These are phyloP conservation scores for Spodoptera picta DNA, from an alignment of 2,888 invertebrate genomes.

Conservation along the genomic window DNA sequence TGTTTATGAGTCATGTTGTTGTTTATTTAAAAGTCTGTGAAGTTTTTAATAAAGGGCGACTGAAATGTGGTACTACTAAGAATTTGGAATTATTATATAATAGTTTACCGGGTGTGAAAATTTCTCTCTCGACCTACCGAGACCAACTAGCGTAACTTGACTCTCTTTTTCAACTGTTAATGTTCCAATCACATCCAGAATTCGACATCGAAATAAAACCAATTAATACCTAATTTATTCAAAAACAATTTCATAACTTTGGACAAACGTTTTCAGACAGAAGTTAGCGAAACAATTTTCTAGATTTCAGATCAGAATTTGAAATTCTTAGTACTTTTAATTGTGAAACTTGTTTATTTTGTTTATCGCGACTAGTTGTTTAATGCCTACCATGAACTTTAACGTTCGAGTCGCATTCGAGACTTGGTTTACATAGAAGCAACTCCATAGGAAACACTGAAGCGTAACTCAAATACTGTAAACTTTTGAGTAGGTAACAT, in stretches of 20 bases:
- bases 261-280: conserved; percentile 10
- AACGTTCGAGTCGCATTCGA: conserved; percentile 38
- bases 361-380: conserved; percentile 42
- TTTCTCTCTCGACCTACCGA: no score
- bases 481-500: conserved; percentile 34
- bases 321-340: conserved; percentile 42
- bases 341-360: conserved; percentile 53
- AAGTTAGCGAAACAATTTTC: conserved; percentile 32
- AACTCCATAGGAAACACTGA: conserved; percentile 35
- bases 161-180: no score
- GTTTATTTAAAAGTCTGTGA: conserved; percentile 2
- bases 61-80: no score
- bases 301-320: conserved; percentile 33
- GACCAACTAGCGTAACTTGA: no score
- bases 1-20: conserved; percentile 5
- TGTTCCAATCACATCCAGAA: not conserved
- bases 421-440: conserved; percentile 44
- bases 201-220: conserved; percentile 6
- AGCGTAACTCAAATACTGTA: conserved; percentile 48
- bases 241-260: conserved; percentile 30
- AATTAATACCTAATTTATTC: conserved; percentile 17
- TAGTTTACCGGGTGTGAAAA: no score
- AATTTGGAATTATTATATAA: no score
- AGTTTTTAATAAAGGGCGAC: no score
- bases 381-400: conserved; percentile 47